Conservation (phyloP, 2,797 vertebrate species). For the Anomalospiza imberbis region DNA sequence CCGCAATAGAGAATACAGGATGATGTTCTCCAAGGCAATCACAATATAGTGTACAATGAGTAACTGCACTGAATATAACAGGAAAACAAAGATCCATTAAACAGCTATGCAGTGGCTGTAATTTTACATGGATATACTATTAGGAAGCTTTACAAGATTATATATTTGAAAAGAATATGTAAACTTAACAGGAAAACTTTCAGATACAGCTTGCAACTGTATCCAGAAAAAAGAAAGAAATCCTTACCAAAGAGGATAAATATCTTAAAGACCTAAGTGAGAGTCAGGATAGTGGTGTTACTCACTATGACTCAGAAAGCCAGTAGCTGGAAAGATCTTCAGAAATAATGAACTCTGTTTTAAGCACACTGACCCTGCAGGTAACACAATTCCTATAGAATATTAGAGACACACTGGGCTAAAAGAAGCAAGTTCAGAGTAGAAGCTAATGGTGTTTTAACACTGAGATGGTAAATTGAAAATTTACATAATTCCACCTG, state of each 20-base stretch:
- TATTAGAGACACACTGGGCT: neutral
- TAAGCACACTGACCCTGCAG: neutral
- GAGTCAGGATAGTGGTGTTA: neutral
- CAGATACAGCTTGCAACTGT: neutral
- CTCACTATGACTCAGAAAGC: neutral
- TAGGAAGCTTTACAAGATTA: neutral
- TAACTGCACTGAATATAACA: neutral
- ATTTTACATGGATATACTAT: neutral
- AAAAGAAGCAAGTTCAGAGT: neutral
- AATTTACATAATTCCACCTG: neutral
- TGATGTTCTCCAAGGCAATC: neutral
- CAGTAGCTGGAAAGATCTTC: neutral
- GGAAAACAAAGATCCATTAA: neutral
- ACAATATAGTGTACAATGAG: neutral
- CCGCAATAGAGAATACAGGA: neutral
- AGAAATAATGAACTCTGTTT: neutral
- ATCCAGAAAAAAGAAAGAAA: neutral
- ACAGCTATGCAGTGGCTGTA: neutral
- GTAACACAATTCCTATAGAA: neutral
- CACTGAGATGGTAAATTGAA: neutral
- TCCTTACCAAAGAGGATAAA: neutral
- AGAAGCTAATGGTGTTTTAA: neutral
- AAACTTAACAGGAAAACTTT: neutral
- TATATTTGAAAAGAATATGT: neutral
- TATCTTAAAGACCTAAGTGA: neutral